phyloP scores from a whole-genome alignment of 2,113 vertebrate species.

The Leptocoma aspasia region DNA sequence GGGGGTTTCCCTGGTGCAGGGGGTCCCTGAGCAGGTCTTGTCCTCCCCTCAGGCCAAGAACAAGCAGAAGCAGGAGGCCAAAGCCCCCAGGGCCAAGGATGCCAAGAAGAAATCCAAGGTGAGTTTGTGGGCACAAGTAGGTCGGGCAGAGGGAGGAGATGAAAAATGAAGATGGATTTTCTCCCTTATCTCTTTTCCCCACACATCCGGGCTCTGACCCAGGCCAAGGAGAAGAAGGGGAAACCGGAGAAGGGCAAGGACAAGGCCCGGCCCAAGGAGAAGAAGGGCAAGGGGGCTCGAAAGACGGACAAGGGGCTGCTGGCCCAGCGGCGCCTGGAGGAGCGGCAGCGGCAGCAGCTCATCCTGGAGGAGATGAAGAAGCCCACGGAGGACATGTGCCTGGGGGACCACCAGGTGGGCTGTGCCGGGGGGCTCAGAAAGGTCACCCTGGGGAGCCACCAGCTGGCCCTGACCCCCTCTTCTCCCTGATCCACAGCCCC shows the following conservation, averaged over 20 bases:
- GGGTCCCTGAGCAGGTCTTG: background rate
- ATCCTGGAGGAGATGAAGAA: slow-evolving; percentile 95
- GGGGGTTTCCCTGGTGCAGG: background rate
- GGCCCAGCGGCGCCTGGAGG: slow-evolving; percentile 85
- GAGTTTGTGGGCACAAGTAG: fast-evolving
- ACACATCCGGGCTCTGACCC: background rate
- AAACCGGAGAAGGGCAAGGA: slow-evolving; percentile 64
- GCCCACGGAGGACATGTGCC: slow-evolving; percentile 94
- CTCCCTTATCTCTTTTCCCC: fast-evolving
- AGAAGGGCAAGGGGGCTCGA: slow-evolving; percentile 77
- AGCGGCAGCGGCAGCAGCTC: slow-evolving; percentile 87
- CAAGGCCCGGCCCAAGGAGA: slow-evolving; percentile 72
- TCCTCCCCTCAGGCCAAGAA: slow-evolving; percentile 80
- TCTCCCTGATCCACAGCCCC: slow-evolving; percentile 66
- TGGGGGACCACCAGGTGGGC: slow-evolving; percentile 88
- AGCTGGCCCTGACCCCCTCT: background rate
- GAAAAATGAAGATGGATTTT: background rate
- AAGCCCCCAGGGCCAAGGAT: slow-evolving; percentile 79
- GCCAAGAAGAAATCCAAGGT: slow-evolving; percentile 86
- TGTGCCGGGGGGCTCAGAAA: fast-evolving
- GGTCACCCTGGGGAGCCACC: fast-evolving
- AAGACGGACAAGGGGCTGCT: slow-evolving; percentile 79
- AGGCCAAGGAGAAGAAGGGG: slow-evolving; percentile 76
- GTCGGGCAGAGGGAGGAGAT: fast-evolving
- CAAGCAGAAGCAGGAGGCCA: slow-evolving; percentile 86